Percentiles rank a stretch among this genome's conserved stretches.
Evolutionary conservation across 2,888 invertebrate species (phyloP).

Genomic region (Dryobotodes eremita): DNA sequence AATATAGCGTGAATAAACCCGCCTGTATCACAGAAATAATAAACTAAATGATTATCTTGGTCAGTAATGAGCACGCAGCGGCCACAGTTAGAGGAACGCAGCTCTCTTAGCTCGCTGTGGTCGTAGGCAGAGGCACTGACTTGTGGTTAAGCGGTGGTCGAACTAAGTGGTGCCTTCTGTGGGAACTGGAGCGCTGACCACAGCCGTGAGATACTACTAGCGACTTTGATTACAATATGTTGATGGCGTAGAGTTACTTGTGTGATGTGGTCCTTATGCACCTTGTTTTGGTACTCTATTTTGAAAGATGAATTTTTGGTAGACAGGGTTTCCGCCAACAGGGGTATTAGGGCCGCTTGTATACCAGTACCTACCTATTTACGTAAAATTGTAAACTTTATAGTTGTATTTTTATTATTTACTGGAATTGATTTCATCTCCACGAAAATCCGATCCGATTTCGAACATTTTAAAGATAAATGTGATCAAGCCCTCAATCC

Average conservation of each 20-base stretch:
- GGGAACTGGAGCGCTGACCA: slow-evolving; percentile 48
- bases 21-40: not conserved
- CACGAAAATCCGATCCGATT: not conserved
- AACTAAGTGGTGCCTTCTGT: slow-evolving; percentile 17
- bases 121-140: not conserved
- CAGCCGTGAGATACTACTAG: slow-evolving; percentile 26
- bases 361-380: not conserved
- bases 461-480: slow-evolving; percentile 5
- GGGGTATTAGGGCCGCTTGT: not conserved
- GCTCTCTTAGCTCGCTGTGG: slow-evolving; percentile 5
- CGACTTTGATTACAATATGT: not conserved
- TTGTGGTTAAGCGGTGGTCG: slow-evolving; percentile 30
- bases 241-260: not conserved
- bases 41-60: not conserved
- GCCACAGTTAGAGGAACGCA: not conserved
- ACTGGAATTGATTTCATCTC: slow-evolving; percentile 18
- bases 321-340: not conserved
- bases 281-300: not conserved
- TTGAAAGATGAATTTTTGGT: not conserved
- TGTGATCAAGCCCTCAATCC: slow-evolving; percentile 23
- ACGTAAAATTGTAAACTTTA: not conserved
- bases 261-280: not conserved
- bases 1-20: not conserved
- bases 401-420: not conserved
- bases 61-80: slow-evolving; percentile 3